These are phyloP conservation scores for Lasioglossum marginatum DNA, from an alignment of 2,888 invertebrate species.

Conservation along the genomic window DNA sequence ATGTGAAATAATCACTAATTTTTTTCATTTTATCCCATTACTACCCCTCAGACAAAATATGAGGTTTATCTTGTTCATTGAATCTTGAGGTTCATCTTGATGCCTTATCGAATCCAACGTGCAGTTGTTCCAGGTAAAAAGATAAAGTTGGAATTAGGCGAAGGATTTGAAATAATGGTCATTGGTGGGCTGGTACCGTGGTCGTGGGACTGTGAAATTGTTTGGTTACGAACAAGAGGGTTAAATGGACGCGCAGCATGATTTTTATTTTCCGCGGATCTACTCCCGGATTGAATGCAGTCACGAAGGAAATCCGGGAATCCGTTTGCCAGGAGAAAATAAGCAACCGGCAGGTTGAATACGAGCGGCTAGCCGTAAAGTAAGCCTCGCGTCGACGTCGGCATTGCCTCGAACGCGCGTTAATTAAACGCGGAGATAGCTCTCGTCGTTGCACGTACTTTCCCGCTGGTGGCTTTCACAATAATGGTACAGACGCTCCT, in stretches of 20 bases:
- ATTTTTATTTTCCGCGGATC: slow-evolving; percentile 26
- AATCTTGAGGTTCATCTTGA: too few species aligned
- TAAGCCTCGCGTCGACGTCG: slow-evolving; percentile 55
- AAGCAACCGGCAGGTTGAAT: slow-evolving; percentile 38
- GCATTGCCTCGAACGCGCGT: slow-evolving; percentile 62
- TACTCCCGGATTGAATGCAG: background rate
- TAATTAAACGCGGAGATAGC: slow-evolving; percentile 70
- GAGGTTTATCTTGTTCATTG: too few species aligned
- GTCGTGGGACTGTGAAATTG: too few species aligned
- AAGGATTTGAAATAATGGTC: too few species aligned
- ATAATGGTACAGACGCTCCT: slow-evolving; percentile 69
- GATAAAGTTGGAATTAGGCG: too few species aligned
- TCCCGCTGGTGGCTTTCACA: slow-evolving; percentile 68
- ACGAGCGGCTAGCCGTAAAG: slow-evolving; percentile 54
- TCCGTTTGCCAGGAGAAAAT: slow-evolving; percentile 25
- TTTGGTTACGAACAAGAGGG: background rate
- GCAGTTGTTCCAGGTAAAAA: too few species aligned
- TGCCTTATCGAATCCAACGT: too few species aligned
- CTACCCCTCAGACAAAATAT: too few species aligned
- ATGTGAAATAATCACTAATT: too few species aligned
- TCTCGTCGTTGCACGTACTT: slow-evolving; percentile 69
- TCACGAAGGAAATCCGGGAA: background rate
- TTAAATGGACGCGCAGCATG: background rate
- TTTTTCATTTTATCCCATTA: too few species aligned
- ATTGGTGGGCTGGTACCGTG: too few species aligned